Percentiles rank a stretch among this genome's conserved stretches.
Evolutionary conservation across 2,113 vertebrate genomes (phyloP).

Genomic region (Thamnaconus septentrionalis): DNA sequence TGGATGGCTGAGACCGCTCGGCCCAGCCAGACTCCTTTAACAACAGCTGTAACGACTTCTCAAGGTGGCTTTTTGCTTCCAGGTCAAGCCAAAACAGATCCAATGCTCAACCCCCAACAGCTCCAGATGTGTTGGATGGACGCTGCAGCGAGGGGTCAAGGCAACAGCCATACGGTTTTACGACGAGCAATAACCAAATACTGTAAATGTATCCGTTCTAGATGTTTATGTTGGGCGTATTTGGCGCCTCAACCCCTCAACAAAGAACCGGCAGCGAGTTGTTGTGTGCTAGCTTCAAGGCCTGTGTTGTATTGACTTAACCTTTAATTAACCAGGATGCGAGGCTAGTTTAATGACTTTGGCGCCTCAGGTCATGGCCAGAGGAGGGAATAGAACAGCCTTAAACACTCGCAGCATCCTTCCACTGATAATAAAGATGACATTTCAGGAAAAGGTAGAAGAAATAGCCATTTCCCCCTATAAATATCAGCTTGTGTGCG

Average conservation of each 20-base stretch:
- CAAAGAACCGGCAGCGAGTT: constrained; percentile 5
- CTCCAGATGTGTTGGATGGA: constrained; percentile 2
- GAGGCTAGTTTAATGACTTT: constrained; percentile 48
- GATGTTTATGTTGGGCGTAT: constrained; percentile 33
- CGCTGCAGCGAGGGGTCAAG: constrained; percentile 31
- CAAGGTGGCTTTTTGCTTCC: constrained; percentile 36
- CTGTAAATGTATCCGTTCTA: constrained; percentile 33
- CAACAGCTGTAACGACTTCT: constrained; percentile 53
- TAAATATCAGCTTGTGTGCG: constrained; percentile 23
- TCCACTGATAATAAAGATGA: constrained; percentile 48
- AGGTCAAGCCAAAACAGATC: constrained; percentile 26
- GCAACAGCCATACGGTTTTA: constrained; percentile 43
- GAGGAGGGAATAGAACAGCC: constrained; percentile 37
- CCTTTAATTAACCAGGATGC: constrained; percentile 60
- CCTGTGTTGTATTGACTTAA: constrained; percentile 58
- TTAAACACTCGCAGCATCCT: constrained; percentile 26
- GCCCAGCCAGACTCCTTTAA: constrained; percentile 38
- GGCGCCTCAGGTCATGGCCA: constrained; percentile 50
- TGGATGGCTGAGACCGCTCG: constrained; percentile 37
- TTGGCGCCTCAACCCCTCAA: constrained; percentile 24
- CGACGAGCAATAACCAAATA: constrained; percentile 27
- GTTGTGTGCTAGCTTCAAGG: constrained; percentile 37
- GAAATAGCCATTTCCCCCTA: constrained; percentile 35
- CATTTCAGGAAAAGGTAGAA: constrained; percentile 47
- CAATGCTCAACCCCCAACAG: constrained; percentile 11